phyloP scores from a whole-genome alignment of 2,113 vertebrate species.

The Eclectus roratus region DNA sequence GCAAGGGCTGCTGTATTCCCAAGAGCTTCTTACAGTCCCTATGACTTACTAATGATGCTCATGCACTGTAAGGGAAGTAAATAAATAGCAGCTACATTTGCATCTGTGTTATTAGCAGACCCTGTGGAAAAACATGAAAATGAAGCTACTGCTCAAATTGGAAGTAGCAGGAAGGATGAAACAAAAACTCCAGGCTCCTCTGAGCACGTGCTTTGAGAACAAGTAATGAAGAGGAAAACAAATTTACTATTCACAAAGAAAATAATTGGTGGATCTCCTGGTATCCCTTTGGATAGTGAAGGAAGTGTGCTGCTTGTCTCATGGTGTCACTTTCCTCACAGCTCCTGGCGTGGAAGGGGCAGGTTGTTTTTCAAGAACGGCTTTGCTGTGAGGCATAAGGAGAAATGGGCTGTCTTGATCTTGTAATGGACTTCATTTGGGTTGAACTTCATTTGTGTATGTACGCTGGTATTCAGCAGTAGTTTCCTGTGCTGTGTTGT shows the following conservation, averaged over 20 bases:
- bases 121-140: neutral
- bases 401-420: neutral
- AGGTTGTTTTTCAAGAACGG: neutral
- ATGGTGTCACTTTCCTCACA: neutral
- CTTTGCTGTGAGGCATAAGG: neutral
- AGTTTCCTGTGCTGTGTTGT: neutral
- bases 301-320: neutral
- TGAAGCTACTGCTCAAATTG: neutral
- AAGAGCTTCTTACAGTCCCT: neutral
- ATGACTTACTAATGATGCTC: neutral
- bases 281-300: neutral
- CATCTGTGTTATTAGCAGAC: neutral
- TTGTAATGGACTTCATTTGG: slow-evolving; percentile 15
- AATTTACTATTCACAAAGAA: neutral
- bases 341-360: neutral
- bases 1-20: neutral
- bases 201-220: slow-evolving; percentile 2
- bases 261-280: neutral
- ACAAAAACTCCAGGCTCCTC: neutral
- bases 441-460: slow-evolving; percentile 24
- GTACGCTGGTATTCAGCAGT: neutral
- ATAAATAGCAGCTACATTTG: neutral
- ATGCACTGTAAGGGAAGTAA: neutral
- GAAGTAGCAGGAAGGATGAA: neutral
- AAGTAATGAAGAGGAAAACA: slow-evolving; percentile 22